Evolutionary conservation across 2,888 invertebrate genomes (phyloP).

Genomic region (Atrina japonica): DNA sequence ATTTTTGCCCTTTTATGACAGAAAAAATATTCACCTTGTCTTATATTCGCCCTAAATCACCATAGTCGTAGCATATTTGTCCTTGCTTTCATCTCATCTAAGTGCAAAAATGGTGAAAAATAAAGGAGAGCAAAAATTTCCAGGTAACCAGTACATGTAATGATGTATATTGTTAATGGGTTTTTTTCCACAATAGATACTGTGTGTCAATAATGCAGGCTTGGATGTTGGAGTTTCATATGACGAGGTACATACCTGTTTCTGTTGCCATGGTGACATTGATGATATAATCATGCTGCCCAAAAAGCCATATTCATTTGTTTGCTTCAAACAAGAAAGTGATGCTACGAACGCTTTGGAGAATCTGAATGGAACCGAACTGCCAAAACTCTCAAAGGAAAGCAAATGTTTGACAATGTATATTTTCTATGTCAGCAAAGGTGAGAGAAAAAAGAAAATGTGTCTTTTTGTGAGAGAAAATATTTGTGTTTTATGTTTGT

Average conservation of each 20-base stretch:
- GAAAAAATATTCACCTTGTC: too few species aligned
- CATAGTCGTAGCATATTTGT: too few species aligned
- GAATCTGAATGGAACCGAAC: conserved; percentile 59
- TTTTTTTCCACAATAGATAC: conserved; percentile 83
- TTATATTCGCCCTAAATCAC: too few species aligned
- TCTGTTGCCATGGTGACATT: conserved; percentile 83
- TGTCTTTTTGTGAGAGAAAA: not conserved
- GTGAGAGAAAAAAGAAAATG: conserved; percentile 81
- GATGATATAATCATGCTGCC: conserved; percentile 87
- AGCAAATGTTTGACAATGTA: conserved; percentile 82
- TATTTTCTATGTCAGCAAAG: conserved; percentile 85
- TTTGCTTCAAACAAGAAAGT: conserved; percentile 84
- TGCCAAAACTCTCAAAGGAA: conserved; percentile 80
- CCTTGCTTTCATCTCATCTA: too few species aligned
- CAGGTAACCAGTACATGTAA: too few species aligned
- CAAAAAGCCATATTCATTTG: conserved; percentile 90
- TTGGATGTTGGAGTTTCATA: conserved; percentile 89
- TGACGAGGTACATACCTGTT: conserved; percentile 84
- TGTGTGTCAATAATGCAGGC: conserved; percentile 93
- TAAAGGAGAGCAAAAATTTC: too few species aligned
- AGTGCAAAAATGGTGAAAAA: too few species aligned
- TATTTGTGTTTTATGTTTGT: too few species aligned
- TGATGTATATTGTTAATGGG: too few species aligned
- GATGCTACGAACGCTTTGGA: conserved; percentile 78
- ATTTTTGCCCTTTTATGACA: too few species aligned